Evolutionary conservation across 92 coral and sea anemone species (phyloP), one percentile per base, ranked within the genome.

Genomic region (Parazoanthus swiftii): DNA sequence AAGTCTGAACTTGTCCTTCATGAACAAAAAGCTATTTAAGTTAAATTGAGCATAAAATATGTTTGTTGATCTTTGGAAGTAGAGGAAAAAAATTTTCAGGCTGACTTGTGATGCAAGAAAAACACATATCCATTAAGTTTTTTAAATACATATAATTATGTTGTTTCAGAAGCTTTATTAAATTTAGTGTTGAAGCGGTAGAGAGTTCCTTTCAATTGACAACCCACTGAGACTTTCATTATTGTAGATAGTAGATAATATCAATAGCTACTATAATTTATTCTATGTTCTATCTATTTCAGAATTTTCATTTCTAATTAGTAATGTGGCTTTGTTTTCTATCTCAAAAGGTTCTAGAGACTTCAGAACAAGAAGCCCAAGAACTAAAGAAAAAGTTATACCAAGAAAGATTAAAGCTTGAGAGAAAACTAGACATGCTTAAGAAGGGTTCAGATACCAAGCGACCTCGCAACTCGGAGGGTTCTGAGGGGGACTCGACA

Each of bases 401-500:
- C 14, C 95, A 97, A 81, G 95, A 97, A 73, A 95, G 91, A 90
- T 70, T 80, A 81, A 88, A 82, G 25, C 95, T 97, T 71, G 77
- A 92, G 83, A 91, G 92, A 78, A 93, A 93, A 79, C 92, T 97
- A 38, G 89, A 86, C 50, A n/a, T 81, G 13, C 98, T 97, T 54
- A 88, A 92, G 88, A 91, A 91, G 63, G 73, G 90, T 56, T 86
- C 89, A 58, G 91, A 89, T 35, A 72, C 91, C n/a, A 97, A 97
- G 84, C 90, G 95, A 82, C 98, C 98, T 11, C 89, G 98, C 46
- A 91, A 90, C 86, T 97, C 99, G 2, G 99, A 97, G 91, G 98
- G 97, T 18, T 97, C 99, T 4, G 99, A 97, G 89, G 98, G 97
- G 13, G 98, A 95, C 84, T 95, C 98, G 2, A 93, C 93, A 6